These are phyloP conservation scores for Synanceia verrucosa DNA, from an alignment of 2,797 vertebrate species.

Conservation along the genomic window DNA sequence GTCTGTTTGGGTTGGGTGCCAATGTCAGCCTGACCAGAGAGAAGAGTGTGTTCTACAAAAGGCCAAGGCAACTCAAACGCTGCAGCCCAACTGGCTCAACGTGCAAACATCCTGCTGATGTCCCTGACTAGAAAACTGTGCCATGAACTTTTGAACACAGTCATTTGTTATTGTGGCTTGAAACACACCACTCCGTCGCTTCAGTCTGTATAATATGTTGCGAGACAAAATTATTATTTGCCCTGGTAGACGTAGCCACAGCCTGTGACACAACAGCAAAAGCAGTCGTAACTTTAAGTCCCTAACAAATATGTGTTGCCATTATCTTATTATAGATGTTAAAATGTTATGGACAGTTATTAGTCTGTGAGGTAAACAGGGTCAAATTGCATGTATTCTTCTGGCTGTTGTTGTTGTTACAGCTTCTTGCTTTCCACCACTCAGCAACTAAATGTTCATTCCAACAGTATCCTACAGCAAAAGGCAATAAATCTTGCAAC, in stretches of 20 bases:
- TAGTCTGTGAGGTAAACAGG: conserved; percentile 20
- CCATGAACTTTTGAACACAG: conserved; percentile 46
- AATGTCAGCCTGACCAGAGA: conserved; percentile 63
- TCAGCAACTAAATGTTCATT: background rate
- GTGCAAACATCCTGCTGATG: conserved; percentile 14
- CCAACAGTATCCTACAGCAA: background rate
- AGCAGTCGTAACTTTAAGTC: conserved; percentile 23
- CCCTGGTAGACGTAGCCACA: conserved; percentile 15
- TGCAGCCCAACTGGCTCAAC: background rate
- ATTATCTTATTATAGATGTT: conserved; percentile 26
- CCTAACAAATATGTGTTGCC: conserved; percentile 44
- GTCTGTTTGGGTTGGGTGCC: conserved; percentile 51
- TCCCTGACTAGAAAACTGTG: conserved; percentile 22
- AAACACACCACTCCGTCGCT: conserved; percentile 13
- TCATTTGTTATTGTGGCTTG: conserved; percentile 65
- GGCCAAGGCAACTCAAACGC: conserved; percentile 39
- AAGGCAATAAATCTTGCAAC: background rate
- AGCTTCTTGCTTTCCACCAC: background rate
- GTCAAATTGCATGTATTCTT: conserved; percentile 8
- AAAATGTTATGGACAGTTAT: conserved; percentile 21
- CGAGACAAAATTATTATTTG: conserved; percentile 63
- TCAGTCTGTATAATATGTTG: conserved; percentile 37
- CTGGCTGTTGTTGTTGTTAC: background rate
- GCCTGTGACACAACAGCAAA: conserved; percentile 23
- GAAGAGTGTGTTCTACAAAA: conserved; percentile 7